Evolutionary conservation across 2,888 invertebrate genomes (phyloP), one percentile per base, ranked within the genome.

Genomic region (Drosophila imparisetae): DNA sequence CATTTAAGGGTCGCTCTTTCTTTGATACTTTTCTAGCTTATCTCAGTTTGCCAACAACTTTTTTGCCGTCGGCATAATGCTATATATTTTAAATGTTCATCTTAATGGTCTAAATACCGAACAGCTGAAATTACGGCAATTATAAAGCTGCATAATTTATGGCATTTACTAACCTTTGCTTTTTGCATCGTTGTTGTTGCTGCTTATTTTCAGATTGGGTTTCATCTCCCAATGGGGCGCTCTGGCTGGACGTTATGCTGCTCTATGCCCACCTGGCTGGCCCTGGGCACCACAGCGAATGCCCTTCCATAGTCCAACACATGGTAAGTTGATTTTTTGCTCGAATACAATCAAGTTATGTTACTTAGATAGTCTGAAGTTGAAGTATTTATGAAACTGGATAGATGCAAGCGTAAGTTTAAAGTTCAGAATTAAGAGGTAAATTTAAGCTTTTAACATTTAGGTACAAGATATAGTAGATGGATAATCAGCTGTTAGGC

Each of bases 191-290:
- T 54, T 36, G 15, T 27, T 40, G 18, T 61, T 78, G 21, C 68
- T 72, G 29, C 24, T 81, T 87, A 89, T 73, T 94, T 95, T 0
- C 94, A 97, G 97, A 93, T 94, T 97, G 93, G 97, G 97, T 50
- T 94, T 97, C 81, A 97, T 97, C 93, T 96, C 96, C 13, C 96
- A 96, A 91, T 96, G 97, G 94, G 96, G 96, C 66, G 96, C 96
- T 0, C 93, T 96, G 66, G 96, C 96, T 0, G 96, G 95, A 36
- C 94, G 95, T 89, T 96, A 96, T 89, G 96, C 96, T 0, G 96
- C 96, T 2, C 93, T 96, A 50, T 95, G 95, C 54, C 96, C 96
- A 4, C 93, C 94, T 60, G 93, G 92, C 75, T 94, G 95, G 75
- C 96, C 96, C 0, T 96, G 96, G 96, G 92, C 93, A 63, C 92